Evolutionary conservation across 2,888 invertebrate genomes (phyloP), one percentile per base, ranked within the genome.

Genomic region (Matsumyia berberina): DNA sequence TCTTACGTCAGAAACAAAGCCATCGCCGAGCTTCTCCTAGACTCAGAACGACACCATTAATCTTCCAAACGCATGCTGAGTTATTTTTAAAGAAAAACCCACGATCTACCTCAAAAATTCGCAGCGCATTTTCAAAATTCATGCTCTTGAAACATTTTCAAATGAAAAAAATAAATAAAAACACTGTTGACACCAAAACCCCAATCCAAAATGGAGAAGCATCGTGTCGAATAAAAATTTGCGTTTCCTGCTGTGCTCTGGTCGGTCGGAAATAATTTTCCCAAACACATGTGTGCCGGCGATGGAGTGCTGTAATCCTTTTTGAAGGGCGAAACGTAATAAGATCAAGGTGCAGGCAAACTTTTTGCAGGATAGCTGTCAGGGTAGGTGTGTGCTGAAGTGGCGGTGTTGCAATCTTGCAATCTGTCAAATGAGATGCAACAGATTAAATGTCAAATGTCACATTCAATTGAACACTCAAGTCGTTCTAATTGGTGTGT

Each of bases 31-130:
- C 11, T n/a, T n/a, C n/a, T n/a, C n/a, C n/a, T n/a, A n/a, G n/a
- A n/a, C 8, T 0, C 35, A 29, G 17, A 11, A 12, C 37, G 11
- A 24, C 12, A 42, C 31, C 37, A 49, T 57, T 9, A 44, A 66
- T 49, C 37, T 57, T 53, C n/a, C 33, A 49, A 49, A 76, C 29
- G 58, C 76, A 76, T 60, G 76, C 62, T 46, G 19, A 35, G 46
- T 33, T 70, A 57, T 78, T 70, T 70, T 70, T 70, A 42, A 78
- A n/a, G n/a, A n/a, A 24, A 78, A 37, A n/a, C 57, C 35, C 78
- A 78, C 78, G 62, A 78, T 70, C 70, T 70, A 78, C 78, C 78
- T 49, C 78, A 78, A 78, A 78, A 64, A 57, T 12, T 7, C 29
- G 57, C 37, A 53, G 19, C 1, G 51, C 33, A 46, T 17, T 5